A percentile compares a stretch with the other conserved stretches of the same genome.
Conservation (phyloP, 2,113 vertebrate species). For the Bubo bubo region DNA sequence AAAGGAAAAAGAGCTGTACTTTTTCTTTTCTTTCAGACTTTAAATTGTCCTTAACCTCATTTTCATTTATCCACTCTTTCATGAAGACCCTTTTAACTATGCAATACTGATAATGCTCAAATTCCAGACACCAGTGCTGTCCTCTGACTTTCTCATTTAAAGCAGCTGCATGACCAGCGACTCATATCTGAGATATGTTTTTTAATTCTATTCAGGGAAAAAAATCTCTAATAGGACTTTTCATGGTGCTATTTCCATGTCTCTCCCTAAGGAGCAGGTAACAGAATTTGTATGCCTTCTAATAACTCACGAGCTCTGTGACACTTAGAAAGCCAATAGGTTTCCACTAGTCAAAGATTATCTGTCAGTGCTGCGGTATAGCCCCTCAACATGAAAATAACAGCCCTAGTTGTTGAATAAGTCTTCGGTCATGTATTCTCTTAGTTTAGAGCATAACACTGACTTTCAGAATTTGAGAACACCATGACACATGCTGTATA, state of each 20-base stretch:
- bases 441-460: background rate
- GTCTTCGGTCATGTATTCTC: background rate
- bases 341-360: background rate
- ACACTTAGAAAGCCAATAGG: background rate
- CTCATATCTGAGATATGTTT: background rate
- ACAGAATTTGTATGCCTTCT: background rate
- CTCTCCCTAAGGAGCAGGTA: background rate
- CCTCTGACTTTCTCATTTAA: background rate
- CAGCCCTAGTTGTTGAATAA: background rate
- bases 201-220: background rate
- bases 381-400: background rate
- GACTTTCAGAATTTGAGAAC: background rate
- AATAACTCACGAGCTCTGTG: background rate
- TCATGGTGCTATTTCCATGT: background rate
- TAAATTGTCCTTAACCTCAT: background rate
- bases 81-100: background rate
- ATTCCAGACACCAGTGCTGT: background rate
- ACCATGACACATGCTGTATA: background rate
- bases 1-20: background rate
- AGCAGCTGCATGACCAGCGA: background rate
- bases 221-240: background rate
- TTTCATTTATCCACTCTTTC: background rate
- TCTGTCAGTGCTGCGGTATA: fast-evolving
- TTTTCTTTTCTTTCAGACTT: background rate
- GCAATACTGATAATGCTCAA: background rate